Percentiles rank a stretch among this genome's conserved stretches.
Evolutionary conservation across 2,797 vertebrate species (phyloP).

Genomic region (Sebastes itinus): DNA sequence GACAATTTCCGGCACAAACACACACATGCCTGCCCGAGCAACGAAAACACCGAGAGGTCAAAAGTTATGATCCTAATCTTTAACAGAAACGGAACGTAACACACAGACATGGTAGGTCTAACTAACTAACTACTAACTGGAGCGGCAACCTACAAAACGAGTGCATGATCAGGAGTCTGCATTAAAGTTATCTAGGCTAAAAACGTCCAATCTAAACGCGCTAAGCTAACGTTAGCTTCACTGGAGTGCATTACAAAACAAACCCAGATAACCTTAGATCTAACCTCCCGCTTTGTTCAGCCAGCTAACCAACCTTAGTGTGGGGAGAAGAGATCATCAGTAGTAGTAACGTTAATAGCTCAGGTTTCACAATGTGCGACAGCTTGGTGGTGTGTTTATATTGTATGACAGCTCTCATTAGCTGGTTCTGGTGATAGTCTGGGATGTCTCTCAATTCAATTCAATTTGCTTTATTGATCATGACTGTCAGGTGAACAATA

Average conservation of each 20-base stretch:
- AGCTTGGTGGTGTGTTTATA: neutral
- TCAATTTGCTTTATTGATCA: too few species aligned
- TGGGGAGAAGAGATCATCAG: neutral
- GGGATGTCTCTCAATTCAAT: neutral
- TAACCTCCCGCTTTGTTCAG: neutral
- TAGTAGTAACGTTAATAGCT: too few species aligned
- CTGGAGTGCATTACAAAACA: neutral
- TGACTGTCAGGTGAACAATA: too few species aligned
- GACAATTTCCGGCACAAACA: conserved; percentile 67
- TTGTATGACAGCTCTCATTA: neutral
- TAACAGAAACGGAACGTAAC: conserved; percentile 40
- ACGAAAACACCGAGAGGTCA: conserved; percentile 70
- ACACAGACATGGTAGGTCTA: conserved; percentile 71
- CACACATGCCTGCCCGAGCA: conserved; percentile 18
- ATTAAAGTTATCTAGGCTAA: too few species aligned
- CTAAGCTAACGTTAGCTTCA: conserved; percentile 60
- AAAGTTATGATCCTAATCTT: conserved; percentile 59
- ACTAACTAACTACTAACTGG: accelerated
- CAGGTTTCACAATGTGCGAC: neutral
- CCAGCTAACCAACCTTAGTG: neutral
- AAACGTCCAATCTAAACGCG: too few species aligned
- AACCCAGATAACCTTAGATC: neutral
- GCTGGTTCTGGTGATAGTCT: accelerated
- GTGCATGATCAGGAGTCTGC: accelerated
- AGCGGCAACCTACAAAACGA: accelerated